Base-by-base conservation (phyloP, 92 coral and sea anemone species). In the Parazoanthus darwini region DNA sequence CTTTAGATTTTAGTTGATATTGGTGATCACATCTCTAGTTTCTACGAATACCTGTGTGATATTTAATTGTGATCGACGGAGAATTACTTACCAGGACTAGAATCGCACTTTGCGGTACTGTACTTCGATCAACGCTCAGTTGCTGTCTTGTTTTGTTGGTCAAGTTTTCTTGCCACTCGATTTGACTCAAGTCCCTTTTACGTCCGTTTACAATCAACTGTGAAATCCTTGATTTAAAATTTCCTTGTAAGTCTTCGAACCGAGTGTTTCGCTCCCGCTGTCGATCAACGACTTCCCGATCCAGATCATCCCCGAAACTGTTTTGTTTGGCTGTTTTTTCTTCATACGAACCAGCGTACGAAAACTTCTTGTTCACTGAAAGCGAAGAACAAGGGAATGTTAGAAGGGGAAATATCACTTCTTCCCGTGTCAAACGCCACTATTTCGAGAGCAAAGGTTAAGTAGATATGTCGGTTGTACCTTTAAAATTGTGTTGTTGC, bases 291-390 rank as follows among this genome's bases (percentile, higher is more conserved):
- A 70, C 79, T 84, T 84, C 68, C 87, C 68, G 87, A 9, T 84
- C 78, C 67, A 84, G 68, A n/a, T 46, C 67, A 71, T 84, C 75
- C 1, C 23, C 67, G 8, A 84, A 44, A 42, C 44, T 72, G 11
- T 67, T 44, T 0, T 82, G 90, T 63, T 42, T 82, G 82, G 58
- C 90, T 68, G 76, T 4, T 43, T 48, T 86, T 59, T 89, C 88
- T 77, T 86, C 94, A 56, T 93, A 93, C 93, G 95, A 90, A 73
- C 96, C 93, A 74, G 96, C 96, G 96, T 90, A 88, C 37, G 93
- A 94, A 81, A 89, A 35, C 16, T 73, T 86, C 16, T 73, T 86
- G 63, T 54, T 90, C 88, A 91, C 98, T 91, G 93, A 84, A 84
- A 84, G 88, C 92, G 91, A 86, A 87, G 73, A 85, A 92, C 90